Base-by-base conservation (phyloP, 2,888 invertebrate genomes). In the Aradus depressus region DNA sequence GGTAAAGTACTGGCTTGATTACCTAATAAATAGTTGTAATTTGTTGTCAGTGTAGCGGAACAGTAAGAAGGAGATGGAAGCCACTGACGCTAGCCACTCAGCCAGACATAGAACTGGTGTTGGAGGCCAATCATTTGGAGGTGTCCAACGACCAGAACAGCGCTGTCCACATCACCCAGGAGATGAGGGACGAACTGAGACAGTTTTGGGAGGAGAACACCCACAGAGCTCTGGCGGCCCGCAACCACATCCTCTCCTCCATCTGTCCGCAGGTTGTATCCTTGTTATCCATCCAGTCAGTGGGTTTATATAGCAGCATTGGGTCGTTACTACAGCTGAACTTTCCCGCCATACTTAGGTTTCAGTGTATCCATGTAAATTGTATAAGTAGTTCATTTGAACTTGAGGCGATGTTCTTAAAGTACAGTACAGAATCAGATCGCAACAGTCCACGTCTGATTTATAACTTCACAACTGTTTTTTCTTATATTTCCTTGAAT, bases 211-310 rank as follows among this genome's bases (percentile, higher is more conserved):
- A 70, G 1, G 72, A 74, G 44, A 75, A 83, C 66, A 65, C 70
- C 52, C 65, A 72, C 21, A 70, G 76, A 55, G 82, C 84, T 0
- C 67, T 91, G 56, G 72, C 73, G 53, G 89, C 81, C 1, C 73
- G 91, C 56, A 83, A 91, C 67, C 72, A 76, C 56, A 87, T 92
- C 60, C 65, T 91, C 34, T 73, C 79, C 51, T 84, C 86, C 45
- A 77, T 91, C 56, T 88, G 86, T 67, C 87, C 91, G n/a, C 80
- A 86, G 72, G 84, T 85, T 66, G 58, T n/a, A n/a, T n/a, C n/a
- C n/a, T n/a, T n/a, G n/a, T n/a, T n/a, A n/a, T n/a, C n/a, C n/a
- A n/a, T n/a, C n/a, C n/a, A n/a, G n/a, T n/a, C n/a, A n/a, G n/a
- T n/a, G n/a, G n/a, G n/a, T n/a, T n/a, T n/a, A n/a, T n/a, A n/a